Conservation (phyloP, 2,797 vertebrate genomes). For the Vespertilio murinus region DNA sequence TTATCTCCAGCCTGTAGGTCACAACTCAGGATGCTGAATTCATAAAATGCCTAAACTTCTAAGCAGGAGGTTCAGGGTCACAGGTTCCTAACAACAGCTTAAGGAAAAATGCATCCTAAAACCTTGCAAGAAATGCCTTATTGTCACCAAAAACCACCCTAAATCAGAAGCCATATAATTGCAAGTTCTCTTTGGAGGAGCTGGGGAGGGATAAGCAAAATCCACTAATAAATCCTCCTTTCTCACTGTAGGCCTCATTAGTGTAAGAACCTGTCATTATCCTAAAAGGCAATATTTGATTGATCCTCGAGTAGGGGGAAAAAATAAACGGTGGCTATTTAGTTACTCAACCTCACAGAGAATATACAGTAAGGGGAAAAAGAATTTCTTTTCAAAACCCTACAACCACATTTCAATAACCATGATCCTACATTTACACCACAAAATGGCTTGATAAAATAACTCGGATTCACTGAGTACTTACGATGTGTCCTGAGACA, state of each 20-base stretch:
- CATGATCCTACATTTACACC: background rate
- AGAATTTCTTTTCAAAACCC: background rate
- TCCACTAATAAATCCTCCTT: background rate
- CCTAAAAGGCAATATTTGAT: background rate
- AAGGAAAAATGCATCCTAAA: background rate
- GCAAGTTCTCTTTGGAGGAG: background rate
- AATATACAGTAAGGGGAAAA: background rate
- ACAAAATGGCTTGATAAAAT: background rate
- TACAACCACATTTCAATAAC: background rate
- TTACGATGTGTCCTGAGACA: background rate
- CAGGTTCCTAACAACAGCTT: background rate
- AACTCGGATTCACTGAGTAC: background rate
- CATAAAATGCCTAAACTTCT: background rate
- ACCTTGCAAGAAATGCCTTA: background rate
- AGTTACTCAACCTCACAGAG: background rate
- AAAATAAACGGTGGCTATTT: background rate
- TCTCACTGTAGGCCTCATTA: background rate
- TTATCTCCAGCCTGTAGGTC: slow-evolving; percentile 1
- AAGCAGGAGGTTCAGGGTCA: background rate
- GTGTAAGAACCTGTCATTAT: background rate
- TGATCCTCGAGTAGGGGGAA: background rate
- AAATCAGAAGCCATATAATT: background rate
- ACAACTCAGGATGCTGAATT: background rate
- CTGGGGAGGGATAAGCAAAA: background rate
- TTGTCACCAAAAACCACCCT: background rate